Evolutionary conservation across 2,888 invertebrate genomes (phyloP), one percentile per base, ranked within the genome.

Genomic region (Cerastoderma edule): DNA sequence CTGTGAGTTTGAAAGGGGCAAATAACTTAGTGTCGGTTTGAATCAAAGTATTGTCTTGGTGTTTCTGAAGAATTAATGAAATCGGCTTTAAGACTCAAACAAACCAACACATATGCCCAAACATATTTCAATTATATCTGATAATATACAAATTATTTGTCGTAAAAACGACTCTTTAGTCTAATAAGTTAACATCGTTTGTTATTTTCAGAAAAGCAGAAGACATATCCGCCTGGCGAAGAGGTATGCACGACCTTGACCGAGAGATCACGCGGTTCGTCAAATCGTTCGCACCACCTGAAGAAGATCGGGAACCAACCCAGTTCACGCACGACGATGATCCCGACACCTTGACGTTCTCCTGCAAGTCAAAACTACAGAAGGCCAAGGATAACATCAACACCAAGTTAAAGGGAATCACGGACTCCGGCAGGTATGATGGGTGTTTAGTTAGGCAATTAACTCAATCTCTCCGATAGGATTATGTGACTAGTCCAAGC

Each of bases 311-410:
- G 16, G 72, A 74, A 24, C 22, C 32, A 30, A 73, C 75, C 1
- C 30, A 63, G 16, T 16, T 60, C n/a, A 8, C 32, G 0, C 56
- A 53, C 27, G 65, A 77, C 10, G 77, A 82, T 13, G 53, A 60
- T 33, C 75, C 79, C 30, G 57, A 74, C n/a, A 74, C 56, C 19
- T 57, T 82, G 30, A 30, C 72, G 3, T 48, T 63, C 19, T 35
- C n/a, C 35, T 77, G 77, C 44, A 82, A 77, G 46, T 67, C 72
- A 60, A 82, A 82, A 33, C 67, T 82, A 13, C 75, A 76, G 68
- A 82, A 82, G 53, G 75, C 82, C 13, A 79, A 75, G 73, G 82
- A 82, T n/a, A 82, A 82, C 56, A 67, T 82, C 22, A 75, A 72
- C 48, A 69, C 46, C 2, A 74, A 65, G 30, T 28, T 82, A 13